Percentiles rank a stretch among this genome's conserved stretches.
Conservation (phyloP, 2,888 invertebrate genomes). For the Tillus elongatus region DNA sequence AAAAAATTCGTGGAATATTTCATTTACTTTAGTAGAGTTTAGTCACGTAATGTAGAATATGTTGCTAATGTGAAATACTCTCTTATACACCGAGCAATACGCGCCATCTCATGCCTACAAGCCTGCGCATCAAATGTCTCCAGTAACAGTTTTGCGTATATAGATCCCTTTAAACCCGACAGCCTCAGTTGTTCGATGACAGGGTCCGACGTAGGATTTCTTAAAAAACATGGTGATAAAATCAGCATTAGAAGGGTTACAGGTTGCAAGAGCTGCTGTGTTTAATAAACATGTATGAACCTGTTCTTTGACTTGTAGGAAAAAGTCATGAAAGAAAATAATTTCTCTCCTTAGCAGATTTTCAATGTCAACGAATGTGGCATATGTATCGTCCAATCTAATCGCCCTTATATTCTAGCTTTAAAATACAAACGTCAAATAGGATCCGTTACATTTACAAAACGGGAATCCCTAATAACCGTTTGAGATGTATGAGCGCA, state of each 20-base stretch:
- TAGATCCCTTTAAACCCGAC: no score
- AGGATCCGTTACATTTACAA: conserved; percentile 7
- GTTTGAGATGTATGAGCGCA: no score
- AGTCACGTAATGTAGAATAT: no score
- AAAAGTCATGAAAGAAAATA: conserved; percentile 11
- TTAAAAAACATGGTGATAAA: conserved; percentile 5
- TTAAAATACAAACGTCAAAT: conserved; percentile 11
- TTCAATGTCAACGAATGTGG: conserved; percentile 14
- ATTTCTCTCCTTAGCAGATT: conserved; percentile 10
- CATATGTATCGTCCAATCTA: conserved; percentile 12
- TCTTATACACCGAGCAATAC: no score
- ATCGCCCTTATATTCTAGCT: conserved; percentile 10
- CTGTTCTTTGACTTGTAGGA: conserved; percentile 15
- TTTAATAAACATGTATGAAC: conserved; percentile 13
- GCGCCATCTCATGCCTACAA: no score
- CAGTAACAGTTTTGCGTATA: no score
- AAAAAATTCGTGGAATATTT: no score
- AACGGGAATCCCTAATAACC: neutral
- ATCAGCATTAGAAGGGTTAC: conserved; percentile 12
- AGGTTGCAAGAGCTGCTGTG: conserved; percentile 10
- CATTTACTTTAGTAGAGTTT: no score
- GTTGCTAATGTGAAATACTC: no score
- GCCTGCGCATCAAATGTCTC: no score
- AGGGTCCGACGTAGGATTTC: no score
- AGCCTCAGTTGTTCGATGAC: no score